Base-by-base conservation (phyloP, 2,797 vertebrate genomes). In the Tinamus major region DNA sequence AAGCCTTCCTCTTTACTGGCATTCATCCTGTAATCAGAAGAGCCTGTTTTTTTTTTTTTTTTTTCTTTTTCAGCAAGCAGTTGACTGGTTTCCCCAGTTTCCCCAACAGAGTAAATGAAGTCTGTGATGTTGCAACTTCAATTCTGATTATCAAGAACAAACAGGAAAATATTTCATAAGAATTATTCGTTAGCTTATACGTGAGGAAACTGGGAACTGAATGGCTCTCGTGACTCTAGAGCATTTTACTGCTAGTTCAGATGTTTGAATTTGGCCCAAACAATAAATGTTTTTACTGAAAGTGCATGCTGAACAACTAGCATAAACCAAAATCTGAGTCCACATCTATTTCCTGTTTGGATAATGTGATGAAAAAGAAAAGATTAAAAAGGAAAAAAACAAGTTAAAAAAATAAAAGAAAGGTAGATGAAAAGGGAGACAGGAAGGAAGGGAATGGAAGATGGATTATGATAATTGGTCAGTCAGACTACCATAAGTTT, bases 361-460 rank as follows among this genome's bases (percentile, higher is more conserved):
- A 48, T n/a, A 16, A 15, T 14, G 23, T 23, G n/a, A 21, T 67
- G 21, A 46, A 15, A 20, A 21, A 48, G 13, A 44, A 62, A 51
- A 53, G n/a, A 18, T 31, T 31, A 31, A 58, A n/a, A 7, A 65
- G 13, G 5, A 7, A 24, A 46, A 37, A 46, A 23, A 10, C 10
- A 19, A 31, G 19, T 35, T 35, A 35, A 7, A 8, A 6, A 19
- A 46, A 24, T n/a, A n/a, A n/a, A n/a, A n/a, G n/a, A 10, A 13
- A 26, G 39, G 15, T 41, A 35, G 35, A 26, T 53, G 26, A 31
- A 21, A 37, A 20, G 5, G 26, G 39, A 17, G 39, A 18, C 10
- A 12, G 12, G 20, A 6, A 29, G 26, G 3, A 13, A 13, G 27
- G 16, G 4, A n/a, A 19, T 13, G 6, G 1, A 14, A 14, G 21